Base-by-base conservation (phyloP, 1,140 invertebrate species). In the Lepidurus arcticus region DNA sequence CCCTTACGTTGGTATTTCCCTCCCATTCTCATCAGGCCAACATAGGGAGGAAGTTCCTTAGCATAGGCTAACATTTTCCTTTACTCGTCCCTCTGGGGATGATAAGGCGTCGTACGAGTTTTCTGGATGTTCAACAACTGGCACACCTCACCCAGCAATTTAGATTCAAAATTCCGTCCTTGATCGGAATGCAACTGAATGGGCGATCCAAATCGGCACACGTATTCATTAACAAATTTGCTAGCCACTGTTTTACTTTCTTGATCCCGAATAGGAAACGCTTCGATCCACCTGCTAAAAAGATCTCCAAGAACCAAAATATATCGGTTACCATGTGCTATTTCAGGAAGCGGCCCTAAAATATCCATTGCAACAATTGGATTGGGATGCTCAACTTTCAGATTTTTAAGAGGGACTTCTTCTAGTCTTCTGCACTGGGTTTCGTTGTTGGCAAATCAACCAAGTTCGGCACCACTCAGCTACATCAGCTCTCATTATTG, bases 131-230 rank as follows among this genome's bases (percentile, higher is more conserved):
- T 77, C 13, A 83, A 11, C n/a, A 80, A 13, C 47, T 77, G 42
- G 42, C 74, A 81, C 5, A 81, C 79, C 80, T 78, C 81, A n/a
- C 42, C 16, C 10, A 81, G 43, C 5, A 80, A 8, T 42, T 24
- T 24, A 0, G 80, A 81, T 7, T 34, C 45, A 53, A 81, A 81
- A 9, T 81, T 45, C 2, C 42, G 75, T 26, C 74, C 78, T 26
- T 76, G 81, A 47, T 85, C 81, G 3, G 81, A 80, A 45, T 81
- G 81, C 11, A 85, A 78, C 65, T 75, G 16, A 26, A 44, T 43
- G 7, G 83, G 82, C 11, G 81, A 76, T 7, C 83, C 82, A 44
- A 78, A 79, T 11, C 75, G 6, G 10, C 43, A 34, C 21, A 34
- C 65, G 45, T 53, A 44, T 10, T 34, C 73, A 65, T 73, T 34